Conservation (phyloP, 2,113 vertebrate genomes). For the Tautogolabrus adspersus region DNA sequence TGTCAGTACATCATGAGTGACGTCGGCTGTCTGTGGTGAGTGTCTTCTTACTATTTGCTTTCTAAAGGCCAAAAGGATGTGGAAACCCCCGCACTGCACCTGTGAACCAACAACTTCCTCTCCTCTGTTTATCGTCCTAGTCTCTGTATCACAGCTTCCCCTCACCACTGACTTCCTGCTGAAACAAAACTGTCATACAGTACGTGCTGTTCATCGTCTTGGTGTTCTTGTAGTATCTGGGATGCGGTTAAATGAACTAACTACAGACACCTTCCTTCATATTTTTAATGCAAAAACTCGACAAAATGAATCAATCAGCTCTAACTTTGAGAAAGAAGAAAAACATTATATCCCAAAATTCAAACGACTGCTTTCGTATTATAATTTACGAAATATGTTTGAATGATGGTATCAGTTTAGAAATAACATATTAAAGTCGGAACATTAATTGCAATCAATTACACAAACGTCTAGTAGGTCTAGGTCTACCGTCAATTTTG, state of each 20-base stretch:
- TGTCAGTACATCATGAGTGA: conserved; percentile 17
- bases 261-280: not conserved
- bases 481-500: not conserved
- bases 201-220: not conserved
- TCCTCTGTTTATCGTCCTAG: conserved; percentile 5
- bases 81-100: conserved; percentile 64
- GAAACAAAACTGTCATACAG: not conserved
- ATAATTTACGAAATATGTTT: not conserved
- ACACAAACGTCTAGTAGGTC: too few species aligned
- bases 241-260: too few species aligned
- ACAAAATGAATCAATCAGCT: too few species aligned
- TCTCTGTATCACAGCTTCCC: conserved; percentile 15
- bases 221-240: not conserved
- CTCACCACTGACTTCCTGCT: conserved; percentile 41
- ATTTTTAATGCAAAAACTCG: not conserved
- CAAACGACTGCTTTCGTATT: too few species aligned
- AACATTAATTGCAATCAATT: not conserved
- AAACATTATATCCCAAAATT: not conserved
- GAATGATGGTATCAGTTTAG: not conserved
- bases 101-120: conserved; percentile 54
- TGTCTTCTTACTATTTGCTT: conserved; percentile 21
- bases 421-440: not conserved
- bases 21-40: conserved; percentile 41
- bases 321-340: not conserved
- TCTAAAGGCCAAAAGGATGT: conserved; percentile 24